Evolutionary conservation across 2,888 invertebrate genomes (phyloP), one percentile per base, ranked within the genome.

Genomic region (Agrochola macilenta): DNA sequence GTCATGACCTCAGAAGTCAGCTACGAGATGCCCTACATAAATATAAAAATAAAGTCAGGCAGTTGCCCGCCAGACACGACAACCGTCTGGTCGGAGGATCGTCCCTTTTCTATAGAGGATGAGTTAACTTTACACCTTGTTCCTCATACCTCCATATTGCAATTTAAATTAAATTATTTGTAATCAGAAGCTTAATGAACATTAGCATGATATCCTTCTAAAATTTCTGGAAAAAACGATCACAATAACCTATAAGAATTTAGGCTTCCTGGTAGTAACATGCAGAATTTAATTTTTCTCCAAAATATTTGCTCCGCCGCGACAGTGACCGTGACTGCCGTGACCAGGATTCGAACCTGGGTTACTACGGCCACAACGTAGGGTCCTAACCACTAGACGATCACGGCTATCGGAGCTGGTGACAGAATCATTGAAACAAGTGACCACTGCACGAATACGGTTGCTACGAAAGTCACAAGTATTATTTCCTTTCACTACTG

Each of bases 301-400:
- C 5, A 30, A 74, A 79, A 79, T 39, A 17, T 14, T 8, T 14
- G n/a, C 79, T 86, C 87, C 85, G 35, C 87, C 89, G 54, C 0
- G 65, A 85, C 82, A 85, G 71, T 85, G 71, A 63, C 78, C 94
- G n/a, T n/a, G n/a, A 95, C 95, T 97, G 97, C 97, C 97, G 97
- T 97, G 97, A 97, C 97, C 97, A 97, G 97, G 97, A 97, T 97
- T 97, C 97, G 97, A 97, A 97, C 97, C 97, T 97, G 97, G 97
- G 97, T 97, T 97, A 97, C 96, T 96, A 97, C 97, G 97, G 97
- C 97, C 97, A 97, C 97, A 97, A 97, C 97, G 97, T 97, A 97
- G 97, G 97, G 97, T 97, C 97, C 97, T 97, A 97, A 97, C 97
- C 97, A 97, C 97, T 97, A 97, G 97, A 97, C 97, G 97, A 97